Percentiles rank a stretch among this genome's conserved stretches.
Conservation (phyloP, 2,797 vertebrate genomes). For the Arnoldichthys spilopterus region DNA sequence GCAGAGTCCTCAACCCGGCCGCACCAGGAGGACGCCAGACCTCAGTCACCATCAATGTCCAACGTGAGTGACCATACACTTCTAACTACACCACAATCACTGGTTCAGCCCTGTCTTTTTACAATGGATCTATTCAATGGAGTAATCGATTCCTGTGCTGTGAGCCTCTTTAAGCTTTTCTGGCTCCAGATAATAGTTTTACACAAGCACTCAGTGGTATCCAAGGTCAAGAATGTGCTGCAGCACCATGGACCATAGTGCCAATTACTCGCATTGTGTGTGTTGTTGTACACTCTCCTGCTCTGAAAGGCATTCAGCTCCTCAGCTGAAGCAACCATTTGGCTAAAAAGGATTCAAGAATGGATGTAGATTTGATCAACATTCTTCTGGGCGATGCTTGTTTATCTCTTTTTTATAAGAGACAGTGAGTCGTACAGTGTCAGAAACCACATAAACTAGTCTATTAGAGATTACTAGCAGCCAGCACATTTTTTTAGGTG, state of each 20-base stretch:
- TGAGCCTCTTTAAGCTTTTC: background rate
- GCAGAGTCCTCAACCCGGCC: conserved; percentile 86
- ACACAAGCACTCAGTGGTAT: background rate
- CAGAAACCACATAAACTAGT: background rate
- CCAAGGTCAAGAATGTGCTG: background rate
- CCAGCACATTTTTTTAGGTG: too few relatives aligned
- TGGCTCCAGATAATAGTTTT: background rate
- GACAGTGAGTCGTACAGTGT: background rate
- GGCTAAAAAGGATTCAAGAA: background rate
- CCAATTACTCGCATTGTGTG: too few relatives aligned
- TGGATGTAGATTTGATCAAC: too few relatives aligned
- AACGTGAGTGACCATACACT: conserved; percentile 79
- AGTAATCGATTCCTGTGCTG: background rate
- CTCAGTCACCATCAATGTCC: conserved; percentile 86
- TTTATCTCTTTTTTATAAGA: background rate
- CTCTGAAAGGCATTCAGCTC: background rate
- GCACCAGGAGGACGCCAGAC: conserved; percentile 86
- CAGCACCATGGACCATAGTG: background rate
- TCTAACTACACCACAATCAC: background rate
- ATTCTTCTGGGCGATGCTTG: too few relatives aligned
- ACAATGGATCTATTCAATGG: background rate
- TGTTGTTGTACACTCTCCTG: background rate
- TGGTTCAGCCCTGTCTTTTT: background rate
- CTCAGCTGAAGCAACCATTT: background rate
- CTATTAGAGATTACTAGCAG: background rate